phyloP scores from a whole-genome alignment of 23 tunicate genomes.

The Trididemnum miniatum region DNA sequence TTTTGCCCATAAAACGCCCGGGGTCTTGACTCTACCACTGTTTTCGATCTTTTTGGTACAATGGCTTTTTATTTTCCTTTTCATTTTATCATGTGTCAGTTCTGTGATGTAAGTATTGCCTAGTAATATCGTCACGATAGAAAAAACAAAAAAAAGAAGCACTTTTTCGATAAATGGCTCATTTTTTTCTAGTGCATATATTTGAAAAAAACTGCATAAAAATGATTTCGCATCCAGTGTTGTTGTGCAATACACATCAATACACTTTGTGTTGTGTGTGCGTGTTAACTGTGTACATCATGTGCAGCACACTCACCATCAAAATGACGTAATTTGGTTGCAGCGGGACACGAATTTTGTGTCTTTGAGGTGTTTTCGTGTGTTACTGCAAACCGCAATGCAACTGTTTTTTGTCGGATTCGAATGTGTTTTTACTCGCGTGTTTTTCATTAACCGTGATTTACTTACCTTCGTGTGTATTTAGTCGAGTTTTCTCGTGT shows the following conservation, averaged over 20 bases:
- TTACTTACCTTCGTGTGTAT: not conserved
- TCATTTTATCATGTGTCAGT: slow-evolving; percentile 11
- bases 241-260: slow-evolving; percentile 27
- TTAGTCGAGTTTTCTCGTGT: not conserved
- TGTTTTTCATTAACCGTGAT: not conserved
- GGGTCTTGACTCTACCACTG: slow-evolving; percentile 12
- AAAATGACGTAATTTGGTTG: not conserved
- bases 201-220: slow-evolving; percentile 10
- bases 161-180: not conserved
- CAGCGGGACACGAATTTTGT: not conserved
- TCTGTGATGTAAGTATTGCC: slow-evolving; percentile 22
- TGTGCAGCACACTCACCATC: not conserved
- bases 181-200: slow-evolving; percentile 26
- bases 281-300: not conserved
- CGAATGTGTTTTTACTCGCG: no score
- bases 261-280: not conserved
- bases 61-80: slow-evolving; percentile 17
- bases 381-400: slow-evolving; percentile 15
- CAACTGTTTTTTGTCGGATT: no score
- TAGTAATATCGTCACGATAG: slow-evolving; percentile 9
- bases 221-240: slow-evolving; percentile 21
- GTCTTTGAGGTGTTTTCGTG: not conserved
- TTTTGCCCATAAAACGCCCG: not conserved
- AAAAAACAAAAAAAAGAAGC: slow-evolving; percentile 2
- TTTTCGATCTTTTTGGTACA: slow-evolving; percentile 14